Evolutionary conservation across 2,797 vertebrate genomes (phyloP), one percentile per base, ranked within the genome.

Genomic region (Pseudochaenichthys georgianus): DNA sequence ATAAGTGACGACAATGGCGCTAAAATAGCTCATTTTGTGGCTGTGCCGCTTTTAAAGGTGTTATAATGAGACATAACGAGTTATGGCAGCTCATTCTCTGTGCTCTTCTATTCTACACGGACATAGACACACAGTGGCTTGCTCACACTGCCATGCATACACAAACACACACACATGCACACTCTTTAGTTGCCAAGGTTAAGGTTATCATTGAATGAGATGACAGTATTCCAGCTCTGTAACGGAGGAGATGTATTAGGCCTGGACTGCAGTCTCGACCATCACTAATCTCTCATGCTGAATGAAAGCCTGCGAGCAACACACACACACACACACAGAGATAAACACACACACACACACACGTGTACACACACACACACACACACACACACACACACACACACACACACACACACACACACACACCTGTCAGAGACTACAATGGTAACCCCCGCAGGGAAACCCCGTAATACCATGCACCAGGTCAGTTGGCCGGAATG

Each of bases 31-130:
- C 70, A 85, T 91, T 91, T 82, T 87, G 85, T 78, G 81, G 69
- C 75, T 31, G 52, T 64, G 74, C 59, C 73, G 83, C 65, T 68
- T 89, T 87, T 73, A 86, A 88, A 82, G 81, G 77, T 78, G 76
- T 88, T 78, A 87, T 88, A 88, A 92, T 91, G 86, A 91, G 82
- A 90, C 82, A 53, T 87, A 89, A 91, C 77, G 70, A 86, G 86
- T 86, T 89, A 87, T 93, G 92, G 85, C 91, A 91, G 87, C 83
- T 89, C 82, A 90, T 88, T 88, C 64, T 88, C 86, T 82, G 61
- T 86, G 82, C 81, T 77, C 64, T 43, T 73, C 50, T 48, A 59
- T 70, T 79, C 75, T 80, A 78, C 86, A 87, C 83, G 79, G 78
- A 78, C 77, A 57, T 13, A 61, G 69, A 68, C 69, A 61, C 77